phyloP scores from a whole-genome alignment of 2,113 vertebrate species.

The Mugil cephalus region DNA sequence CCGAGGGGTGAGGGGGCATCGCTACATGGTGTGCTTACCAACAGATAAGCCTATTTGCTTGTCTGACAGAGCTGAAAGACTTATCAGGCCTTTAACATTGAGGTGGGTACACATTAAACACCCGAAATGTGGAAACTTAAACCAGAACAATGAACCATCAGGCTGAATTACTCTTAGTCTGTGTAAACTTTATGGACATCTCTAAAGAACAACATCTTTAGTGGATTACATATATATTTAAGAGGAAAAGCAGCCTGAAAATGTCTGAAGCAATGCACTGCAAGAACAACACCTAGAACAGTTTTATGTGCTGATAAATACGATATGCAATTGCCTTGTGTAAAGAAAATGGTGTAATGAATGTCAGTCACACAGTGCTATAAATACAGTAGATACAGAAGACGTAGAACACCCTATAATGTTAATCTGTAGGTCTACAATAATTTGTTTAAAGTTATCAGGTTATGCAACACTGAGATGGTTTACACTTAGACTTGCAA shows the following conservation, averaged over 20 bases:
- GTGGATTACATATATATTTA: not conserved
- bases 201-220: conserved; percentile 12
- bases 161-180: not conserved
- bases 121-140: not conserved
- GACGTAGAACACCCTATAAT: not conserved
- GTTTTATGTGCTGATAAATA: not conserved
- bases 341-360: not conserved
- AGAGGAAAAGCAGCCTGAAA: not conserved
- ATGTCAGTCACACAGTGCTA: not conserved
- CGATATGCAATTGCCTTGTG: not conserved
- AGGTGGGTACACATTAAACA: not conserved
- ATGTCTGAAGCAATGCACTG: not conserved
- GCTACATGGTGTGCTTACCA: not conserved
- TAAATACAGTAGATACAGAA: not conserved
- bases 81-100: conserved; percentile 1
- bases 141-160: not conserved
- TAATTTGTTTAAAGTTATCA: not conserved
- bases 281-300: not conserved
- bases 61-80: conserved; percentile 5
- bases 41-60: conserved; percentile 38
- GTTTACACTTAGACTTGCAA: not conserved
- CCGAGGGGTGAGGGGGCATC: conserved; percentile 9
- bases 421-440: not conserved
- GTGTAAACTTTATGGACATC: not conserved
- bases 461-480: not conserved